Conservation (phyloP, 2,888 invertebrate species). For the Athrips mouffetella region DNA sequence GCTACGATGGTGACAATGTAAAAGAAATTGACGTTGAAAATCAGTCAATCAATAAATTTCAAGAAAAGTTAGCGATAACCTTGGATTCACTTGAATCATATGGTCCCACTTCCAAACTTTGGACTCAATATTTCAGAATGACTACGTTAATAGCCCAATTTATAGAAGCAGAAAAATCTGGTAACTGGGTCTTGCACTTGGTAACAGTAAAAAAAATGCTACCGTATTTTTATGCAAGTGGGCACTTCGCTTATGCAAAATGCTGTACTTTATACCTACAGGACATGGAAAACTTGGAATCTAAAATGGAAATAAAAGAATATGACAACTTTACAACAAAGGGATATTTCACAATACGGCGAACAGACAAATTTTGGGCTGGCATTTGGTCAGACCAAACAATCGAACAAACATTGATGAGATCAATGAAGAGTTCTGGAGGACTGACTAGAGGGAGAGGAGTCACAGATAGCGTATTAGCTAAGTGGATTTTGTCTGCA, state of each 20-base stretch:
- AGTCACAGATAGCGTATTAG: no score
- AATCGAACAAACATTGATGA: no score
- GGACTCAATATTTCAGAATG: not conserved
- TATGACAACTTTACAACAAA: not conserved
- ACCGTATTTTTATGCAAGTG: not conserved
- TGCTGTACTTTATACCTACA: not conserved
- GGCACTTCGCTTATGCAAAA: not conserved
- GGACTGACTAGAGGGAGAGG: no score
- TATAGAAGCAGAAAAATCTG: not conserved
- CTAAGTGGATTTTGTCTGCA: no score
- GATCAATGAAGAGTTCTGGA: no score
- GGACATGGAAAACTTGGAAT: not conserved
- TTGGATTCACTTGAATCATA: no score
- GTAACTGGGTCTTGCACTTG: not conserved
- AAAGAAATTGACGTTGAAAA: no score
- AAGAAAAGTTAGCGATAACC: no score
- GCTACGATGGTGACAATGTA: no score
- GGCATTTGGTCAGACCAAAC: no score
- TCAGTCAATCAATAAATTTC: no score
- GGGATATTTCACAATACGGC: not conserved
- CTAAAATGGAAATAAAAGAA: not conserved
- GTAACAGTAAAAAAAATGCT: not conserved
- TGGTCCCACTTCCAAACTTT: not conserved
- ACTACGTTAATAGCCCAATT: not conserved
- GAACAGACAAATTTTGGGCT: not conserved